Conservation (phyloP, 2,797 vertebrate genomes). For the Hypotaenidia okinawae region DNA sequence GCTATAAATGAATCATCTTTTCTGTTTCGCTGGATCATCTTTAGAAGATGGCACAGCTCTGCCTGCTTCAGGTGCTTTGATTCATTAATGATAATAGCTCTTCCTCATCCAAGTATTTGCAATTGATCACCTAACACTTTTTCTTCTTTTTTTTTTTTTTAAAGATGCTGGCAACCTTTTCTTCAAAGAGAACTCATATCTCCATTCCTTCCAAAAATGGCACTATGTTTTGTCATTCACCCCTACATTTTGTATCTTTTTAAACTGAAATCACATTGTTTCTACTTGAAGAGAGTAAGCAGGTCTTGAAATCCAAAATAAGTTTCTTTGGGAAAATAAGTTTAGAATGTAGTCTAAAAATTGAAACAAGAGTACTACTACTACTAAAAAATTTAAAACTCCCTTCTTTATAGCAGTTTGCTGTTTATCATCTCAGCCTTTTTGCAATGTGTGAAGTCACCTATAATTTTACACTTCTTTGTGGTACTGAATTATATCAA, state of each 20-base stretch:
- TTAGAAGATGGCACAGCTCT: neutral
- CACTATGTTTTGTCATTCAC: neutral
- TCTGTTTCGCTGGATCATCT: neutral
- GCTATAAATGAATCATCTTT: neutral
- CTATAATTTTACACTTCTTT: neutral
- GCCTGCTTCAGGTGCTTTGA: neutral
- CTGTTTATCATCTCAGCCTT: neutral
- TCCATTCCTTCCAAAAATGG: neutral
- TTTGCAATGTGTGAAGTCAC: neutral
- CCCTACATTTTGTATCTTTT: neutral
- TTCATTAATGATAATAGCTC: neutral
- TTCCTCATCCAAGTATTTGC: neutral
- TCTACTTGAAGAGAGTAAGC: neutral
- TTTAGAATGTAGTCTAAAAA: neutral
- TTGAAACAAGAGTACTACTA: neutral
- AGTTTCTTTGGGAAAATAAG: fast-evolving
- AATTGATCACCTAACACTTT: neutral
- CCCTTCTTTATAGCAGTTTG: neutral
- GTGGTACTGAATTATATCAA: neutral
- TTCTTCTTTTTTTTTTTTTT: neutral
- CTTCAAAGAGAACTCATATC: neutral
- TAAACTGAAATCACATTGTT: neutral
- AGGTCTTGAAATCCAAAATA: neutral
- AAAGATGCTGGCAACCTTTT: neutral
- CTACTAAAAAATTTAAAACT: neutral